Base-by-base conservation (phyloP, 35 echinoderm and acorn worm species). In the Heliocidaris erythrogramma region DNA sequence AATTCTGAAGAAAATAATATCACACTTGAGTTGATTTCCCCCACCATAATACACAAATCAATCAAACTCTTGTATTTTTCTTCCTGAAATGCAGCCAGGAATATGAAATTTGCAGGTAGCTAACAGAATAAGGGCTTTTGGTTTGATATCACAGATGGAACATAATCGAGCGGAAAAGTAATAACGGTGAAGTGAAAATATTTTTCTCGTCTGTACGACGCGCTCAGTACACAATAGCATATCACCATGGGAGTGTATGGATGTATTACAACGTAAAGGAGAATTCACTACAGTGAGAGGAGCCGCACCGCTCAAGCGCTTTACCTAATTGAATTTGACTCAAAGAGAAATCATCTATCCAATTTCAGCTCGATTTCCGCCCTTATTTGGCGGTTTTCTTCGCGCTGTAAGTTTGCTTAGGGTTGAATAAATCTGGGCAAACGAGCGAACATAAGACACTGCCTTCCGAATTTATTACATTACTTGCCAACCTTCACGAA, bases 321-420 rank as follows among this genome's bases (percentile, higher is more conserved):
- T 78, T 27, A 27, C 65, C 21, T 78, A 78, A 29, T 78, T 78
- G 65, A 78, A 78, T 78, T 78, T 78, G 65, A 78, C 14, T 78
- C 21, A 78, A 78, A 78, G 65, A 78, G 65, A 78, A 78, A 78
- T 78, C 65, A 78, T 78, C 65, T 78, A 78, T 78, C 65, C 65
- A 78, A 78, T 78, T 78, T 78, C 65, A 78, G 65, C 65, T 78
- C 65, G 65, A 78, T 78, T 78, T 78, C 65, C 65, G 65, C 65
- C 27, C 18, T 78, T 78, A 78, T 78, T 78, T 78, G 65, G 21
- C n/a, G 18, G 21, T n/a, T 78, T 78, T 78, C 65, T 78, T 78
- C 65, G 65, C 65, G 65, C 17, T 78, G 18, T 78, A 78, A 78
- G 65, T 78, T 78, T 78, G 65, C 65, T 78, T 78, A 78, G 65